Evolutionary conservation across 1,140 invertebrate species (phyloP).

Genomic region (Hylaeus volcanicus): DNA sequence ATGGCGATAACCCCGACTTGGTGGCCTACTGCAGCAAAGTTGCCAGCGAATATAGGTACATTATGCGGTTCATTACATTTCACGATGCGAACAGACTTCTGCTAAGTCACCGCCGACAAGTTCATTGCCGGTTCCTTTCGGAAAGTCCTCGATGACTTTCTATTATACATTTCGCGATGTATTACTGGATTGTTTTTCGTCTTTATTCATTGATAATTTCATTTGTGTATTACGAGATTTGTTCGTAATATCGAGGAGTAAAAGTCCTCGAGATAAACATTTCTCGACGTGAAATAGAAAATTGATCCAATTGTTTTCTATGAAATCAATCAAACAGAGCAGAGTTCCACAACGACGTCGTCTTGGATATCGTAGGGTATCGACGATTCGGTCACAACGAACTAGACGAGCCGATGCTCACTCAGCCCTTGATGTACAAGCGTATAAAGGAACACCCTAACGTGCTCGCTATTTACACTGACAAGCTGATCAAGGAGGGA

Average conservation of each 20-base stretch:
- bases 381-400: constrained; percentile 96
- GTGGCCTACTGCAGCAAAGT: constrained; percentile 92
- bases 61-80: neutral
- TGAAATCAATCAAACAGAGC: constrained; percentile 78
- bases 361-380: constrained; percentile 94
- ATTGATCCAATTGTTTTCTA: constrained; percentile 42
- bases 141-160: too few relatives aligned
- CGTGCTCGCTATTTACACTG: constrained; percentile 86
- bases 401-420: constrained; percentile 96
- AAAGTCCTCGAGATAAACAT: neutral
- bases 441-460: constrained; percentile 86
- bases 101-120: neutral
- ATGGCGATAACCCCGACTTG: constrained; percentile 95
- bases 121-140: too few relatives aligned
- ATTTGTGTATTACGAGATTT: neutral
- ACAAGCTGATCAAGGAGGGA: constrained; percentile 88
- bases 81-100: neutral
- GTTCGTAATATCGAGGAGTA: too few relatives aligned
- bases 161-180: too few relatives aligned
- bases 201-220: neutral
- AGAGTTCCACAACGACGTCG: constrained; percentile 92
- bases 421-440: constrained; percentile 96
- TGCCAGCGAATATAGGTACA: constrained; percentile 88
- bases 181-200: too few relatives aligned
- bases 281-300: too few relatives aligned